These are phyloP conservation scores for Erpetoichthys calabaricus DNA, from an alignment of 2,797 vertebrate species.

Conservation along the genomic window DNA sequence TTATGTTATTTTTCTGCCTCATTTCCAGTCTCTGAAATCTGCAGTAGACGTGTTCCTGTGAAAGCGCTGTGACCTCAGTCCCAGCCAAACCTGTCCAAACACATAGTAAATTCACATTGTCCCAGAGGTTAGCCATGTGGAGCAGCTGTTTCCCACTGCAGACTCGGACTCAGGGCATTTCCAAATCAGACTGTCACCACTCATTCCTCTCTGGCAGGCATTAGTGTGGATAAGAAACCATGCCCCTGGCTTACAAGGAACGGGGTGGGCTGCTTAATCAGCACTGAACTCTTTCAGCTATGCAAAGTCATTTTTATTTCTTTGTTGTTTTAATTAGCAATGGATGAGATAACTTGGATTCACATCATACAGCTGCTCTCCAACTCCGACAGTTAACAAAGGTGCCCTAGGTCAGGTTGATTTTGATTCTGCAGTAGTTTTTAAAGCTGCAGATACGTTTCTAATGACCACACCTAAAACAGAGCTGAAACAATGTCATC, in stretches of 20 bases:
- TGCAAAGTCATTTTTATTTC: neutral
- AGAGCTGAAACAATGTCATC: too few species aligned
- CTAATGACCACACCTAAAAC: too few species aligned
- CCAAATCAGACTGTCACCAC: constrained; percentile 16
- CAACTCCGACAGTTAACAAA: neutral
- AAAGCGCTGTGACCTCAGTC: constrained; percentile 43
- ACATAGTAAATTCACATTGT: constrained; percentile 44
- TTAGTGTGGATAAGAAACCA: constrained; percentile 27
- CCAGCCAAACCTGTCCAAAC: constrained; percentile 51
- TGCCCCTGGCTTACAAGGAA: constrained; percentile 16
- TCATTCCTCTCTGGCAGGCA: constrained; percentile 11
- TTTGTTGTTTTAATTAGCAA: constrained; percentile 1
- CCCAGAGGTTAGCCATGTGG: constrained; percentile 46
- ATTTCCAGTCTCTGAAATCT: constrained; percentile 39
- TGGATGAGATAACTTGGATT: constrained; percentile 4
- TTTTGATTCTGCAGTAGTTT: neutral
- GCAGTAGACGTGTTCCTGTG: constrained; percentile 36
- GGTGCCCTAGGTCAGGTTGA: neutral
- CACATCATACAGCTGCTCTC: neutral
- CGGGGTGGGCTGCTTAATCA: constrained; percentile 1
- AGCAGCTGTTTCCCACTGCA: constrained; percentile 52
- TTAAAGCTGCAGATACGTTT: too few species aligned
- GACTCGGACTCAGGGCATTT: constrained; percentile 30
- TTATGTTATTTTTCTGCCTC: constrained; percentile 30
- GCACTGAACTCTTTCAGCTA: neutral